These are phyloP conservation scores for Cepaea hortensis DNA, from an alignment of 2,888 invertebrate species.

Conservation along the genomic window DNA sequence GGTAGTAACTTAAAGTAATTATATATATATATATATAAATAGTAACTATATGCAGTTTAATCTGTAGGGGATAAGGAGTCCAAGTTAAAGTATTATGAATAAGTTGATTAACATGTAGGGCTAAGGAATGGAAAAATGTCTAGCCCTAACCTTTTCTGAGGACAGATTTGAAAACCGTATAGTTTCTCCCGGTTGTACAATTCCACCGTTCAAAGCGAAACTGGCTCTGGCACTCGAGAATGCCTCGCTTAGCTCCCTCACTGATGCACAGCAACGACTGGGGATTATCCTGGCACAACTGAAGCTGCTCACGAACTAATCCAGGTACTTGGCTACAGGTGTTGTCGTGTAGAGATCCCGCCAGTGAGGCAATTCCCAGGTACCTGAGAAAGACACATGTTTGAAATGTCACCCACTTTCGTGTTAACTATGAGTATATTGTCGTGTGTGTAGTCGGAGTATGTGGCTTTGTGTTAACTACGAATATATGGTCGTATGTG, in stretches of 20 bases:
- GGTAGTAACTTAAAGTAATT: too few species aligned
- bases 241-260: constrained; percentile 79
- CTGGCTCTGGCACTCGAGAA: constrained; percentile 80
- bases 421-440: too few species aligned
- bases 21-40: too few species aligned
- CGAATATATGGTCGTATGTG: too few species aligned
- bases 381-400: constrained; percentile 58
- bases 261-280: constrained; percentile 79
- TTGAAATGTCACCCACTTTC: too few species aligned
- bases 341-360: constrained; percentile 58
- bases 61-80: too few species aligned
- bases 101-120: too few species aligned
- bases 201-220: constrained; percentile 81
- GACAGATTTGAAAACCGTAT: constrained; percentile 78
- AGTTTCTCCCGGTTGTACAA: constrained; percentile 76
- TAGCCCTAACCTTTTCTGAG: constrained; percentile 77
- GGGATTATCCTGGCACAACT: constrained; percentile 78
- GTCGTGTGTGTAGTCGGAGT: not conserved
- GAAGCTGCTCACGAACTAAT: constrained; percentile 74
- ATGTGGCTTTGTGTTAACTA: not conserved
- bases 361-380: constrained; percentile 66
- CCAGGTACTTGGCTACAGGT: constrained; percentile 66
- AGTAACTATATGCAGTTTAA: too few species aligned
- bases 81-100: too few species aligned
- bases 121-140: too few species aligned